Base-by-base conservation (phyloP, 2,888 invertebrate species). In the Campoplex nolae region DNA sequence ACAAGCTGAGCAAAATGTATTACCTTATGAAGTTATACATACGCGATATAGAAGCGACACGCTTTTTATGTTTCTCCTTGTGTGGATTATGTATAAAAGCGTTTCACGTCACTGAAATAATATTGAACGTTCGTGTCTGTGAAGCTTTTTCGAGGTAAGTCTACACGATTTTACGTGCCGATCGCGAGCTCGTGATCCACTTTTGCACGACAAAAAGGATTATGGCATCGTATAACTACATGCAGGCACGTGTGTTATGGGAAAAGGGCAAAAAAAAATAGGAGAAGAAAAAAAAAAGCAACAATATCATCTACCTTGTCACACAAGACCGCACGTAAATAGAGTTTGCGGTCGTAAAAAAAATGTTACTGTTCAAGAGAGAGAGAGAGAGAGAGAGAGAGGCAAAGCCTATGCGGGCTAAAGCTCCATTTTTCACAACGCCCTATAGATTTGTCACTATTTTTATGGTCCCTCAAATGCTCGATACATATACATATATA, bases 271-370 rank as follows among this genome's bases (percentile, higher is more conserved):
- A 23, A 48, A 35, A 68, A 45, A 73, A 18, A 42, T 51, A 38
- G 23, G 28, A n/a, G 32, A 13, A 45, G 45, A 70, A 71, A 81
- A 77, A 45, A 65, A 70, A 71, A 81, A 77, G 51, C 51, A 6
- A 51, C 35, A 18, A 51, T 32, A 16, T 62, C 32, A 79, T 74
- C 56, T 79, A 65, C 75, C 70, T 76, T 78, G 79, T 86, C 86
- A 79, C 79, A 75, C 78, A 79, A 86, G 71, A 86, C 83, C 86
- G 65, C 83, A 54, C 75, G 83, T 79, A 83, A 86, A 86, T 86
- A 79, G 75, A 83, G 75, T 79, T 86, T 83, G 83, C 83, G 86
- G 54, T 83, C 75, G 71, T 86, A 71, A 86, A 79, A 79, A 79
- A 74, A 80, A 71, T 70, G 48, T 77, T 28, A 18, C 51, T 16